Conservation (phyloP, 2,113 vertebrate species). For the Syrrhaptes paradoxus region DNA sequence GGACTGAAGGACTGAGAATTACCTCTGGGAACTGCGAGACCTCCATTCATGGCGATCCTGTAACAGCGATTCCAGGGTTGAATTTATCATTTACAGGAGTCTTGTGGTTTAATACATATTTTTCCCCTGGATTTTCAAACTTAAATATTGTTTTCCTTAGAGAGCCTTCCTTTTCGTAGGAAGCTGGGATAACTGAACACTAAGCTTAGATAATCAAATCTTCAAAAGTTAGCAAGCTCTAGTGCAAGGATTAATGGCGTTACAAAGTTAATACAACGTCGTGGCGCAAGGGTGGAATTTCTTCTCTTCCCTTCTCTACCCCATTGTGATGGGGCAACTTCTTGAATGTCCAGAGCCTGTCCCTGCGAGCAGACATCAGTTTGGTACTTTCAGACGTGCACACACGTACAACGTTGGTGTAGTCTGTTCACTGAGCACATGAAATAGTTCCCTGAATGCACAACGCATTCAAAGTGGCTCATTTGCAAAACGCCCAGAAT, state of each 20-base stretch:
- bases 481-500: conserved; percentile 31
- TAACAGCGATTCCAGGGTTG: neutral
- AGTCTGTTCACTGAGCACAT: neutral
- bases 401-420: neutral
- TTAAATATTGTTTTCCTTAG: neutral
- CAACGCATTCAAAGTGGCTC: neutral
- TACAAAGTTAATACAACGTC: neutral
- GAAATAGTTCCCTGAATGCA: neutral
- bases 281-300: neutral
- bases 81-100: neutral
- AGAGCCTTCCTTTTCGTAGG: neutral
- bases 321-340: neutral
- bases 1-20: neutral
- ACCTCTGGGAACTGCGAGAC: neutral
- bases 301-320: neutral
- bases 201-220: neutral
- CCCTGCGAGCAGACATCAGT: neutral
- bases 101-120: neutral
- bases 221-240: neutral
- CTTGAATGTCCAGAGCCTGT: neutral
- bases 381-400: neutral
- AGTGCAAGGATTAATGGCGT: neutral
- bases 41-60: neutral
- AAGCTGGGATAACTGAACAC: neutral
- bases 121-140: neutral